Evolutionary conservation across 2,888 invertebrate species (phyloP), one percentile per base, ranked within the genome.

Genomic region (Mesorhabditis sp.): DNA sequence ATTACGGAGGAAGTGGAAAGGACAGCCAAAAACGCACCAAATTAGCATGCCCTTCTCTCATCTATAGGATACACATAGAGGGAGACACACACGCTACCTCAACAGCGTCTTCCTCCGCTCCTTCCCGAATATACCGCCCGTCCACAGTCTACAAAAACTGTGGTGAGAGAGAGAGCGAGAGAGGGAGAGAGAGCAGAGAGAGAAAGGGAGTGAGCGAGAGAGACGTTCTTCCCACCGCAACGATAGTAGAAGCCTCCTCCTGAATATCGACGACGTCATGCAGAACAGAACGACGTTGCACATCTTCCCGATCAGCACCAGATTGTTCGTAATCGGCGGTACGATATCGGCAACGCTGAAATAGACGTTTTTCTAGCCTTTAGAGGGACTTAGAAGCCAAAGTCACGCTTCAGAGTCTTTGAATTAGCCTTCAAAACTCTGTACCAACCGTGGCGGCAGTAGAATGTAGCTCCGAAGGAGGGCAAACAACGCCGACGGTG

Each of bases 271-370:
- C 4, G 83, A 83, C 4, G 79, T 78, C 45, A 83, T 72, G 65
- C 83, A 83, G 73, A 83, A 82, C 15, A 83, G 75, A 2, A 82
- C 77, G 66, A 83, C 81, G 71, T 83, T 83, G 45, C 83, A 75
- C 76, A 82, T 83, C 71, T 83, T 81, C 7, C 80, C 79, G 13
- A 77, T 80, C 62, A 80, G 67, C 5, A 80, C 80, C 4, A 81
- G 71, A 63, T 73, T 72, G 69, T 78, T 80, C 4, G 78, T 73
- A 28, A 78, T 50, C 2, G 58, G 28, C 28, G 28, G 7, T 50
- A 13, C n/a, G 10, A 50, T 13, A 50, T 50, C 10, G 58, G 58
- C n/a, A n/a, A 50, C 7, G 58, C 58, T 50, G 10, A 10, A 13
- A 50, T 13, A 50, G 58, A 50, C 7, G 7, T 50, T 50, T 50